Evolutionary conservation across 2,113 vertebrate species (phyloP).

Genomic region (Oncorhynchus clarkii): DNA sequence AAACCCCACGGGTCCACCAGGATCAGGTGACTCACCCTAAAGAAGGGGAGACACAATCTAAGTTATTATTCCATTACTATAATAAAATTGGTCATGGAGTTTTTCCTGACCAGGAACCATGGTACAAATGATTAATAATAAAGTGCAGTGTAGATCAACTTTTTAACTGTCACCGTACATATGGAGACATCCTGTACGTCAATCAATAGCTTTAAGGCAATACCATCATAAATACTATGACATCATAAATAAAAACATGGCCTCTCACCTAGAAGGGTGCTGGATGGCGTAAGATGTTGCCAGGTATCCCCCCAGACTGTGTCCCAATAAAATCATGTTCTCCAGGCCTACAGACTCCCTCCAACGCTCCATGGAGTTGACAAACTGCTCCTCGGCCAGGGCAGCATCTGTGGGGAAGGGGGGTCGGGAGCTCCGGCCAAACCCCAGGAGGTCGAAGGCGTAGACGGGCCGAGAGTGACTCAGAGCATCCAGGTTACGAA

Average conservation of each 20-base stretch:
- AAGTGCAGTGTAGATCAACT: constrained; percentile 7
- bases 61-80: no score
- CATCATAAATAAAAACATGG: neutral
- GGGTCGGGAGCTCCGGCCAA: constrained; percentile 9
- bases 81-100: no score
- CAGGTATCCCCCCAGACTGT: constrained; percentile 82
- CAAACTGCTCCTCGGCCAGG: constrained; percentile 66
- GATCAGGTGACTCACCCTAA: constrained; percentile 87
- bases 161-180: neutral
- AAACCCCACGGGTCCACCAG: constrained; percentile 92
- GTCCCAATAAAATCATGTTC: constrained; percentile 83
- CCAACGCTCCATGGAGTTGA: constrained; percentile 84
- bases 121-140: no score
- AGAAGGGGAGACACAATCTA: constrained; percentile 2
- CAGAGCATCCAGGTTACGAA: constrained; percentile 10
- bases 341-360: constrained; percentile 73
- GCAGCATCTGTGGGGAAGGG: neutral
- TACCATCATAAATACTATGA: constrained; percentile 35
- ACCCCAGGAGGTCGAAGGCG: constrained; percentile 12
- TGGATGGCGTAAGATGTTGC: constrained; percentile 82
- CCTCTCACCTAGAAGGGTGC: constrained; percentile 80
- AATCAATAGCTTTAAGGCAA: no score
- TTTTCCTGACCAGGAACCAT: no score
- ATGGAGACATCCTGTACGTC: constrained; percentile 74
- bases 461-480: neutral